A percentile compares a stretch with the other conserved stretches of the same genome.
Conservation (phyloP, 92 coral and sea anemone species). For the Epizoanthus rinbou region DNA sequence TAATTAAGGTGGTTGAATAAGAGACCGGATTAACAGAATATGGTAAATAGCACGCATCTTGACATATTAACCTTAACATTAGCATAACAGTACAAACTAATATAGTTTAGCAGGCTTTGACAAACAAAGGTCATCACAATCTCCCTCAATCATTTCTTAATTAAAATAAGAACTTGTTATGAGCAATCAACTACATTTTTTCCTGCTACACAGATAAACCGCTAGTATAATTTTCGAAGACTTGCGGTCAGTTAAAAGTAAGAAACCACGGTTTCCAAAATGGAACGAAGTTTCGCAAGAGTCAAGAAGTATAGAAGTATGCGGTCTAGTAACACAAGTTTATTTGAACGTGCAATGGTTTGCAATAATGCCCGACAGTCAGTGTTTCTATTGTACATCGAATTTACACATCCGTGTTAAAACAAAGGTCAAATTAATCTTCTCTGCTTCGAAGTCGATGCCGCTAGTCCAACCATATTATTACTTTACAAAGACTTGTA, state of each 20-base stretch:
- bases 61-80: slow-evolving; percentile 64
- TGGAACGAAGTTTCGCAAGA: slow-evolving; percentile 1
- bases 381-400: slow-evolving; percentile 59
- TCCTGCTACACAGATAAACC: slow-evolving; percentile 13
- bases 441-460: slow-evolving; percentile 53
- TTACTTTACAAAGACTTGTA: slow-evolving; percentile 42
- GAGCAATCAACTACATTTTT: slow-evolving; percentile 24
- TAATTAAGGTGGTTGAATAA: slow-evolving; percentile 53
- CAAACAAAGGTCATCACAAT: slow-evolving; percentile 64
- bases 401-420: slow-evolving; percentile 89
- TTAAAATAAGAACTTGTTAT: slow-evolving; percentile 58
- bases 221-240: not conserved
- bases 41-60: slow-evolving; percentile 53
- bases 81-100: slow-evolving; percentile 73
- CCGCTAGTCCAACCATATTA: slow-evolving; percentile 49
- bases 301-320: slow-evolving; percentile 40
- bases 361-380: slow-evolving; percentile 69
- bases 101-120: slow-evolving; percentile 56
- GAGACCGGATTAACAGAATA: slow-evolving; percentile 56
- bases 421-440: slow-evolving; percentile 81
- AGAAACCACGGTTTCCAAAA: not conserved
- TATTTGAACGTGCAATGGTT: slow-evolving; percentile 38
- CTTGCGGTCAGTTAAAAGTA: not conserved
- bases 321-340: not conserved
- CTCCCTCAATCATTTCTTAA: slow-evolving; percentile 59